These are phyloP conservation scores for Ammospiza caudacuta DNA, from an alignment of 2,113 vertebrate genomes.

Conservation along the genomic window DNA sequence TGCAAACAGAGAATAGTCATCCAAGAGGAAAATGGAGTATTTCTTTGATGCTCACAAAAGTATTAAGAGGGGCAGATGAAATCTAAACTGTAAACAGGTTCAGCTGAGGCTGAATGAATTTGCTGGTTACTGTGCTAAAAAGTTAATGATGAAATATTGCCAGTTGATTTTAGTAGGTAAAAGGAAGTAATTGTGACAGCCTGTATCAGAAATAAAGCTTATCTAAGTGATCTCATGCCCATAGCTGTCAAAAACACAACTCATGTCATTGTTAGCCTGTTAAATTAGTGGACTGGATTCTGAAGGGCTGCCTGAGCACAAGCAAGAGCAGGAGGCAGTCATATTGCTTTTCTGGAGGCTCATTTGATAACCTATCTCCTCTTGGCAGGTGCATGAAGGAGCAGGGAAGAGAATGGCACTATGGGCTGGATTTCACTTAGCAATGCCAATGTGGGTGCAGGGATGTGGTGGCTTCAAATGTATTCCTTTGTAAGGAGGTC, in stretches of 20 bases:
- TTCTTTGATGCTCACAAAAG: not conserved
- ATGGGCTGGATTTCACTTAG: not conserved
- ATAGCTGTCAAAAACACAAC: not conserved
- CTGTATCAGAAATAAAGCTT: not conserved
- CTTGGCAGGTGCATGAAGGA: not conserved
- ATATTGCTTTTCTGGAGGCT: not conserved
- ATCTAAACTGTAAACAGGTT: constrained; percentile 21
- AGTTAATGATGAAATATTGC: not conserved
- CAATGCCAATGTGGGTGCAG: not conserved
- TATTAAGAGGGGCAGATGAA: constrained; percentile 8
- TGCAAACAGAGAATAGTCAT: not conserved
- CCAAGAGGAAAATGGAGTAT: not conserved
- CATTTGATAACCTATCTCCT: not conserved
- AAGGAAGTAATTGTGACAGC: not conserved
- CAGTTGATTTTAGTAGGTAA: not conserved
- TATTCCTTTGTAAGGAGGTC: not conserved
- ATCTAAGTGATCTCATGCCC: not conserved
- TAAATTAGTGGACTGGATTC: not conserved
- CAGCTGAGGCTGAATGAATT: not conserved
- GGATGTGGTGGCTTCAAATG: not conserved
- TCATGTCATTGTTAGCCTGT: not conserved
- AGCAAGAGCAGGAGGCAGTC: not conserved
- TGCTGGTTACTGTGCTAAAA: not conserved
- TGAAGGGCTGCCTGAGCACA: not conserved
- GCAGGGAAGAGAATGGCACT: not conserved